Evolutionary conservation across 2,113 vertebrate species (phyloP).

Genomic region (Tyto alba): DNA sequence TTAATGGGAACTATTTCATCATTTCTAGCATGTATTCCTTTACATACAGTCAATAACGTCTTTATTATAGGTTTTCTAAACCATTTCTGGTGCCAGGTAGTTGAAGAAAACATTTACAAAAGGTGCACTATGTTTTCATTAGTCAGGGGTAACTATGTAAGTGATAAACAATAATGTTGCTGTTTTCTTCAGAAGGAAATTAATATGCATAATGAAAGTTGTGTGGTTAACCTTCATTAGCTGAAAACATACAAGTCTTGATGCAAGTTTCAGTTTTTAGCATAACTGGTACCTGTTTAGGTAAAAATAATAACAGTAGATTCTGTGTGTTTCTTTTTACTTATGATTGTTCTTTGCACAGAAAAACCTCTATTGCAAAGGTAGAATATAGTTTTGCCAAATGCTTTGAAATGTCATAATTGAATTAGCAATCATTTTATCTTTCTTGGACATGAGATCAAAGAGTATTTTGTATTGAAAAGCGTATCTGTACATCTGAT

Average conservation of each 20-base stretch:
- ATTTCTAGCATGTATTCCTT: not conserved
- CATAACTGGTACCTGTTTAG: not conserved
- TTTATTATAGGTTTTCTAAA: not conserved
- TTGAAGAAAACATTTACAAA: not conserved
- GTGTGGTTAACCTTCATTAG: not conserved
- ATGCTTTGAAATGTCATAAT: fast-evolving
- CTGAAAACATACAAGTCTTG: not conserved
- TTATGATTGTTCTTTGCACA: not conserved
- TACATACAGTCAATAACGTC: not conserved
- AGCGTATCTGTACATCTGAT: not conserved
- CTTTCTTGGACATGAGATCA: not conserved
- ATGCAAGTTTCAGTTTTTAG: not conserved
- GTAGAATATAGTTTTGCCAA: not conserved
- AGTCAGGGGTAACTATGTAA: not conserved
- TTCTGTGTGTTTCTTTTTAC: not conserved
- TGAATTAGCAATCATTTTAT: not conserved
- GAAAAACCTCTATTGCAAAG: not conserved
- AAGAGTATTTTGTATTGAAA: not conserved
- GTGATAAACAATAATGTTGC: not conserved
- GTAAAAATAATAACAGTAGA: not conserved
- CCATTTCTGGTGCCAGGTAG: not conserved
- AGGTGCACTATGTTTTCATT: not conserved
- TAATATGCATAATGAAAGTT: not conserved
- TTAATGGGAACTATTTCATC: not conserved
- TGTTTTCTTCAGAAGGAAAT: not conserved